These are phyloP conservation scores for Rhyacophila evoluta DNA, from an alignment of 2,888 invertebrate genomes.

Conservation along the genomic window DNA sequence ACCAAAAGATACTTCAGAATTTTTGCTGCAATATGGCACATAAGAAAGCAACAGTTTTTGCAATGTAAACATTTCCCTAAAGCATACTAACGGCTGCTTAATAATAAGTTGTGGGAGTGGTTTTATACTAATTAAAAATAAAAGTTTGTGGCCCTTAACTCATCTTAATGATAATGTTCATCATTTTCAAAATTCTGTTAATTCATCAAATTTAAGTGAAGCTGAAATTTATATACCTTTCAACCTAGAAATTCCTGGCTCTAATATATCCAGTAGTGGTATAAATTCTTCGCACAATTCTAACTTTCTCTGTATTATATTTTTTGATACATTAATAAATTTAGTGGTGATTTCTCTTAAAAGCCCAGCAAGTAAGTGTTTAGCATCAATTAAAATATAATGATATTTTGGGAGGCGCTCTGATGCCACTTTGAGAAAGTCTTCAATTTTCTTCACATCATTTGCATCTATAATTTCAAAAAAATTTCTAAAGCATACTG, in stretches of 20 bases:
- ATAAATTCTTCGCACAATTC: conserved; percentile 76
- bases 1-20: no score
- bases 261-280: conserved; percentile 73
- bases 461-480: conserved; percentile 64
- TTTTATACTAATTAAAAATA: no score
- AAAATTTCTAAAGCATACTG: no score
- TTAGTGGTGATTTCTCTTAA: conserved; percentile 67
- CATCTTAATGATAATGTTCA: no score
- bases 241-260: conserved; percentile 78
- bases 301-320: conserved; percentile 74
- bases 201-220: no score
- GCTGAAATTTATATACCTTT: conserved; percentile 71
- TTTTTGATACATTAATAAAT: conserved; percentile 67
- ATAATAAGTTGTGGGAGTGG: no score
- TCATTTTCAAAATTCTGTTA: no score
- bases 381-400: conserved; percentile 75
- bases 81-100: no score
- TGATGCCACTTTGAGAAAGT: conserved; percentile 69
- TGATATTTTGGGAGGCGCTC: conserved; percentile 76
- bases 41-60: no score
- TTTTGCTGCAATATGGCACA: no score
- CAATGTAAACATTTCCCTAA: no score
- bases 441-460: conserved; percentile 66
- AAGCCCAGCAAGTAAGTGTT: conserved; percentile 76
- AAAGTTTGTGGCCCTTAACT: no score